phyloP scores from a whole-genome alignment of 1,140 invertebrate genomes.

The Bradynema listronoti region DNA sequence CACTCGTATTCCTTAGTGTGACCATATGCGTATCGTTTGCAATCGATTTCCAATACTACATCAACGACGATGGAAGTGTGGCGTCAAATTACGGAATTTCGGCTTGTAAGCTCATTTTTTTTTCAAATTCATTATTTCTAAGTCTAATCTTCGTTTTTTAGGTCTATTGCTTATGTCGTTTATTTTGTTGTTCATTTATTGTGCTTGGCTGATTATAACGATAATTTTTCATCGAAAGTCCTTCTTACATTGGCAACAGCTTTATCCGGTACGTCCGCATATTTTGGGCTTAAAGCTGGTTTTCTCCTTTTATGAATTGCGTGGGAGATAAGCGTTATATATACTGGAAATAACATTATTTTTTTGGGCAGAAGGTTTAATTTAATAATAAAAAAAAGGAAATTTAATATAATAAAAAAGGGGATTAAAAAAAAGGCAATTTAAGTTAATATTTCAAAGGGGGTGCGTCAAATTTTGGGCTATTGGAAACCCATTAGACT shows the following conservation, averaged over 20 bases:
- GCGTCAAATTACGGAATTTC: slow-evolving; percentile 9
- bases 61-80: neutral
- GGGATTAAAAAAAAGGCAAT: too few relatives aligned
- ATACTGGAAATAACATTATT: too few relatives aligned
- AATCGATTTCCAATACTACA: slow-evolving; percentile 8
- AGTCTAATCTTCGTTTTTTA: too few relatives aligned
- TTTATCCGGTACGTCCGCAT: slow-evolving; percentile 1
- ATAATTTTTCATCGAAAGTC: slow-evolving; percentile 5
- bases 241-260: slow-evolving; percentile 8
- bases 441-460: neutral
- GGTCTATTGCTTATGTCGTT: slow-evolving; percentile 11
- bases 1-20: slow-evolving; percentile 14
- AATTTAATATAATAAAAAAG: too few relatives aligned
- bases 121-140: neutral
- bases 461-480: neutral
- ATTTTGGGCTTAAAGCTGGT: too few relatives aligned
- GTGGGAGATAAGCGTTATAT: too few relatives aligned
- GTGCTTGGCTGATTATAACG: slow-evolving; percentile 13
- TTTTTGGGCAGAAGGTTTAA: too few relatives aligned
- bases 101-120: neutral
- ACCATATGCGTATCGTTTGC: slow-evolving; percentile 11
- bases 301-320: too few relatives aligned
- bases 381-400: too few relatives aligned
- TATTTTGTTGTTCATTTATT: slow-evolving; percentile 9
- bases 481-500: too few relatives aligned